Evolutionary conservation across 2,888 invertebrate genomes (phyloP), one percentile per base, ranked within the genome.

Genomic region (Lydus trimaculatus): DNA sequence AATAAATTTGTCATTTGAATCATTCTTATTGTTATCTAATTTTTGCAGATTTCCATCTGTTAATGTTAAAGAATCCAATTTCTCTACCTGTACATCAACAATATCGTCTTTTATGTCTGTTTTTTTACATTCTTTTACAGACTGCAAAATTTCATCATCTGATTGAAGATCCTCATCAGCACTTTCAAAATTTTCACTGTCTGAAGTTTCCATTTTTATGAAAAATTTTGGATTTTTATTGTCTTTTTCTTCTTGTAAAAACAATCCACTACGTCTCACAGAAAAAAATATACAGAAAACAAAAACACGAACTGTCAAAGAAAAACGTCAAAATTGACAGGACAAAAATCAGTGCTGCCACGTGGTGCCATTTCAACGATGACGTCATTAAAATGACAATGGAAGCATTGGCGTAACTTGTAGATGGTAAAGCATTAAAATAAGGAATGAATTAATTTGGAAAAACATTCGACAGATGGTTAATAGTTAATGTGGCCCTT

Each of bases 131-230:
- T 58, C 31, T 65, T 31, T 65, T 17, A 17, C 48, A 6, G 64
- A 61, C 48, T 60, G 61, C 20, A 67, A 67, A 43, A 56, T 64
- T 83, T 83, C 84, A 20, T 85, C 79, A 64, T 84, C 85, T 65
- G 86, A 85, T 33, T 90, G 90, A 72, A 87, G 85, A 36, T 91
- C 91, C 79, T 93, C 93, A 77, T 93, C 92, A 5, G 93, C 93
- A 85, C 93, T 93, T 84, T 92, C 92, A 81, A 92, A 93, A 80
- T 89, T 90, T 78, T 92, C 93, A 83, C 91, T 92, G 73, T 92
- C 93, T 73, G 92, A 92, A 39, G 91, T 89, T 78, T 90, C 89
- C 92, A 92, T 92, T 73, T 58, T 15, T 11, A 3, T 52, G 3
- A 5, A 25, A 52, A 13, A 25, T 23, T 56, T n/a, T n/a, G n/a